Base-by-base conservation (phyloP, 1,140 invertebrate species). In the Temnothorax longispinosus region DNA sequence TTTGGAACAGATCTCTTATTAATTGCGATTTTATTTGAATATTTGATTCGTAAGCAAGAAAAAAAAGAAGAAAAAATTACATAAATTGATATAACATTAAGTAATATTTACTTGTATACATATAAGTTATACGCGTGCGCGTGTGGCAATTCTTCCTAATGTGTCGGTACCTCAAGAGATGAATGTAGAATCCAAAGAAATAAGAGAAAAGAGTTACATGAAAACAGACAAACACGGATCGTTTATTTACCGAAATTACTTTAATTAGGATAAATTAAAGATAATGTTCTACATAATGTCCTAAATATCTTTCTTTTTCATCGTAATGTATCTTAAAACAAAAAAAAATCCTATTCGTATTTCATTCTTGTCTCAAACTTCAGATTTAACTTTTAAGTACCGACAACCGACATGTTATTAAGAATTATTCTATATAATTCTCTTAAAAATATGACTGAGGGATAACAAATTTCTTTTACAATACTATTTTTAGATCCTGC, bases 31-130 rank as follows among this genome's bases (percentile, higher is more conserved):
- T 81, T 69, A 81, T 38, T 71, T 3, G 44, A 50, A 52, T 38
- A 52, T 69, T 41, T 38, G 52, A 69, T 71, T 54, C 3, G 15
- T 32, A 41, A 81, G 13, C 18, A 80, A 69, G 5, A 21, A 35
- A 52, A 69, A 54, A 69, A 41, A 81, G 13, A 13, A 80, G 54
- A 5, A 35, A 52, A 69, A 54, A 69, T 44, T 8, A 35, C 54
- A 54, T 44, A 27, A 15, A 38, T 74, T 35, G 4, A 44, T 50
- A 52, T 80, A 44, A 41, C 65, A 65, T 80, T 21, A 65, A 80
- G 27, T 21, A 21, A 38, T 64, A 56, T 74, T 76, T 10, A n/a
- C 41, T 77, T 47, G 10, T 10, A 77, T 6, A 62, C 7, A 10
- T 54, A 44, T 74, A 74, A 44, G 27, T 35, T 21, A n/a, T 58